Evolutionary conservation across 2,797 vertebrate species (phyloP).

Genomic region (Microhierax caerulescens): DNA sequence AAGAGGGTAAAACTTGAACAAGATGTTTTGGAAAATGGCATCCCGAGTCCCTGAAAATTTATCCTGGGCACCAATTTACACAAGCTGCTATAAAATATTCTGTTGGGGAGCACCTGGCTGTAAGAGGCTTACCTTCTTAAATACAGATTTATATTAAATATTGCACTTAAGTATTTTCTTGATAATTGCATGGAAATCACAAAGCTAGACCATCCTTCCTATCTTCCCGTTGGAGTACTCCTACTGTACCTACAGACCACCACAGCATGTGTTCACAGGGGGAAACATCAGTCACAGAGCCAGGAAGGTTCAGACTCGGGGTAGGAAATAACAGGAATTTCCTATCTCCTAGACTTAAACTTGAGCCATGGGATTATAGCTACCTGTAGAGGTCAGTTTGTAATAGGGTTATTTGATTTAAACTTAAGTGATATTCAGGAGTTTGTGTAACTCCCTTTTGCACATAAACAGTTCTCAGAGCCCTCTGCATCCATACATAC

Average conservation of each 20-base stretch:
- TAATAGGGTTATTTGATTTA: background rate
- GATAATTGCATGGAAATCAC: background rate
- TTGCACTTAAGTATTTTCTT: background rate
- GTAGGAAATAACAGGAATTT: background rate
- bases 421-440: background rate
- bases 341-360: background rate
- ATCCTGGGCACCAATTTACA: background rate
- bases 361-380: background rate
- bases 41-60: background rate
- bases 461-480: background rate
- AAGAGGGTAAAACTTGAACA: background rate
- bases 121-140: background rate
- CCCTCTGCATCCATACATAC: background rate
- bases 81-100: background rate
- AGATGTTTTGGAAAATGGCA: background rate
- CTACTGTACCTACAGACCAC: background rate
- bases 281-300: background rate
- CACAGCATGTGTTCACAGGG: background rate
- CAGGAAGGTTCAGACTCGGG: background rate
- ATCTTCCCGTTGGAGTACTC: background rate
- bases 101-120: background rate
- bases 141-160: background rate
- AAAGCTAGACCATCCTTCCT: background rate
- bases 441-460: background rate
- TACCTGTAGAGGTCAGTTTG: background rate